phyloP scores from a whole-genome alignment of 2,113 vertebrate genomes.

The Aphyosemion australe region DNA sequence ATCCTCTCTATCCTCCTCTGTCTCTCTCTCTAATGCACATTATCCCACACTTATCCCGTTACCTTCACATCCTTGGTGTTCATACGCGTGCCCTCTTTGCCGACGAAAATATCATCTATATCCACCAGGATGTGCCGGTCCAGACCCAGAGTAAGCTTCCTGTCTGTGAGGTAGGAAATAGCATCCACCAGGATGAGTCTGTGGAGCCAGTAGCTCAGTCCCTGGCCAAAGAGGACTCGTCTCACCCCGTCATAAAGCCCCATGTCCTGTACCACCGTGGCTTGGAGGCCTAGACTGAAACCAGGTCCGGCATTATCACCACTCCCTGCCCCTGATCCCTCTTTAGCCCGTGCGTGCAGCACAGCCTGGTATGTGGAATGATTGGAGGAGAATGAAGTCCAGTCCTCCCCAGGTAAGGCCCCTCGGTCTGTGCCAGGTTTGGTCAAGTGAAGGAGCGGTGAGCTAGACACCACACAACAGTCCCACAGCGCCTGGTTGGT shows the following conservation, averaged over 20 bases:
- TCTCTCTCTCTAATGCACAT: conserved; percentile 5
- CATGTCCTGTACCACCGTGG: conserved; percentile 91
- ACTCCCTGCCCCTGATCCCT: conserved; percentile 60
- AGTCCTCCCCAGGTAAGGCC: conserved; percentile 90
- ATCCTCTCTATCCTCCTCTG: neutral
- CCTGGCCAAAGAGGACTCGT: conserved; percentile 93
- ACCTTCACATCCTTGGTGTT: conserved; percentile 95
- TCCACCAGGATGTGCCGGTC: conserved; percentile 93
- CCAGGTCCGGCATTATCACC: conserved; percentile 62
- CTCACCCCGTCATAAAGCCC: conserved; percentile 94
- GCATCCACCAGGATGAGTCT: conserved; percentile 92
- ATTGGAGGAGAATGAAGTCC: conserved; percentile 93
- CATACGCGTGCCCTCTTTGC: conserved; percentile 97
- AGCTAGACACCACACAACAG: conserved; percentile 87
- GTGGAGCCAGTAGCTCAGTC: conserved; percentile 94
- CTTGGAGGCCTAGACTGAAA: conserved; percentile 76
- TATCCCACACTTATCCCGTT: conserved; percentile 55
- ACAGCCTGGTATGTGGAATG: conserved; percentile 95
- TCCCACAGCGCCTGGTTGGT: conserved; percentile 90
- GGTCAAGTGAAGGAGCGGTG: conserved; percentile 90
- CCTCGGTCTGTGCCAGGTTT: conserved; percentile 86
- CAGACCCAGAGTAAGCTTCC: conserved; percentile 87
- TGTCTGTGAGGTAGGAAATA: conserved; percentile 90
- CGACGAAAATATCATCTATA: conserved; percentile 96
- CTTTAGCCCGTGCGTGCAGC: conserved; percentile 83